These are phyloP conservation scores for Popillia japonica DNA, from an alignment of 1,140 invertebrate genomes.

Conservation along the genomic window DNA sequence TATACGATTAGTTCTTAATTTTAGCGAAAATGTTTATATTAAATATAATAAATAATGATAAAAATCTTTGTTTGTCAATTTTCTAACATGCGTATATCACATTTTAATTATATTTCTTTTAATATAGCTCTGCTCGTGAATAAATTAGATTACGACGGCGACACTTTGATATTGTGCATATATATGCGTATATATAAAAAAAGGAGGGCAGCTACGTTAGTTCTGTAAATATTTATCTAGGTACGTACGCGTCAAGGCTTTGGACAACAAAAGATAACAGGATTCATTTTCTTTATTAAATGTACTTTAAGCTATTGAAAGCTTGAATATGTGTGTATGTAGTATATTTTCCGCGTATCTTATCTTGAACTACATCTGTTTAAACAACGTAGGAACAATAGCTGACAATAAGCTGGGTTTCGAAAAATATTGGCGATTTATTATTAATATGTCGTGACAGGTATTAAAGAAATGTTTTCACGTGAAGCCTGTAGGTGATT, in stretches of 20 bases:
- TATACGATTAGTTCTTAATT: no score
- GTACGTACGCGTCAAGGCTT: slow-evolving; percentile 13
- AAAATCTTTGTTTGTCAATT: no score
- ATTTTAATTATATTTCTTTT: slow-evolving; percentile 7
- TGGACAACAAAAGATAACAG: slow-evolving; percentile 23
- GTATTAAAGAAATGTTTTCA: neutral
- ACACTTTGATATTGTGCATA: neutral
- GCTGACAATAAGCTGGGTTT: slow-evolving; percentile 1
- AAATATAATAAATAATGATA: no score
- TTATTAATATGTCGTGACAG: neutral
- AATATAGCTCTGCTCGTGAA: neutral
- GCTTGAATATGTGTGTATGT: neutral
- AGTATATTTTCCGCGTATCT: slow-evolving; percentile 26
- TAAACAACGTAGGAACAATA: neutral
- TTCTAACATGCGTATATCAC: neutral
- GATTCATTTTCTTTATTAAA: slow-evolving; percentile 25
- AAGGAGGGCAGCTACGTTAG: slow-evolving; percentile 5
- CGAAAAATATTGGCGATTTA: slow-evolving; percentile 1
- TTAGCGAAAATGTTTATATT: no score
- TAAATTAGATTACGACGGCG: neutral
- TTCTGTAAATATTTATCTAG: slow-evolving; percentile 16
- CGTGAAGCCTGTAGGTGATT: neutral
- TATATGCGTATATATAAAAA: neutral
- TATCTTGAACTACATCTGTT: slow-evolving; percentile 27
- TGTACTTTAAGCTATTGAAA: slow-evolving; percentile 16